A percentile compares a stretch with the other conserved stretches of the same genome.
These are phyloP conservation scores for Cantharis rufa DNA, from an alignment of 2,888 invertebrate species.

Conservation along the genomic window DNA sequence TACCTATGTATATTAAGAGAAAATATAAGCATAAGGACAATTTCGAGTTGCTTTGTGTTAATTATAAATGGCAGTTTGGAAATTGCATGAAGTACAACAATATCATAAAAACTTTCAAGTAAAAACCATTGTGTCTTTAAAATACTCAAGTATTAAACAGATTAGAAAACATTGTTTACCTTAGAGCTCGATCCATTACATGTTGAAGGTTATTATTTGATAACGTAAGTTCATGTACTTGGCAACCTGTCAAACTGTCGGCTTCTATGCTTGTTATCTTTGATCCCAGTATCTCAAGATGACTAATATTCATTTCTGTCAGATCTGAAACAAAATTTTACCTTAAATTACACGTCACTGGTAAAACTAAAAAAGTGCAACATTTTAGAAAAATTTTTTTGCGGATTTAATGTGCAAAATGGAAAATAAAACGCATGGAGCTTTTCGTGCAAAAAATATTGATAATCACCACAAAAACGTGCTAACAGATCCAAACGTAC, in stretches of 20 bases:
- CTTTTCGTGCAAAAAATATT: background rate
- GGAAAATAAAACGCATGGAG: background rate
- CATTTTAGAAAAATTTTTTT: background rate
- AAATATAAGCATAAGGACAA: background rate
- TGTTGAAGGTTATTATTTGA: slow-evolving; percentile 82
- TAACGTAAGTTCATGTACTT: slow-evolving; percentile 78
- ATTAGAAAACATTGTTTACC: slow-evolving; percentile 60
- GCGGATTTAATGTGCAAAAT: background rate
- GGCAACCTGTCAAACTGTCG: slow-evolving; percentile 75
- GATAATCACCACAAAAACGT: background rate
- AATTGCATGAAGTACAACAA: background rate
- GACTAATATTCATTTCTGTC: slow-evolving; percentile 76
- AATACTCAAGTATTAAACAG: slow-evolving; percentile 8
- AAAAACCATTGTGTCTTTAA: background rate
- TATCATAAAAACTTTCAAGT: background rate
- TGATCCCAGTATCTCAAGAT: slow-evolving; percentile 82
- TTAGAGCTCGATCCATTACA: slow-evolving; percentile 78
- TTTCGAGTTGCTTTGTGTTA: background rate
- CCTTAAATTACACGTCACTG: background rate
- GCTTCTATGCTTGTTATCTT: slow-evolving; percentile 79
- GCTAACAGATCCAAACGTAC: background rate
- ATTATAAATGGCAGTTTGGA: background rate
- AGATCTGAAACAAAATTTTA: slow-evolving; percentile 66
- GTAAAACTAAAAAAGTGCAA: background rate
- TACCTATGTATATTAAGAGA: background rate